These are phyloP conservation scores for Tetraneura akinire DNA, from an alignment of 1,140 invertebrate genomes.

Conservation along the genomic window DNA sequence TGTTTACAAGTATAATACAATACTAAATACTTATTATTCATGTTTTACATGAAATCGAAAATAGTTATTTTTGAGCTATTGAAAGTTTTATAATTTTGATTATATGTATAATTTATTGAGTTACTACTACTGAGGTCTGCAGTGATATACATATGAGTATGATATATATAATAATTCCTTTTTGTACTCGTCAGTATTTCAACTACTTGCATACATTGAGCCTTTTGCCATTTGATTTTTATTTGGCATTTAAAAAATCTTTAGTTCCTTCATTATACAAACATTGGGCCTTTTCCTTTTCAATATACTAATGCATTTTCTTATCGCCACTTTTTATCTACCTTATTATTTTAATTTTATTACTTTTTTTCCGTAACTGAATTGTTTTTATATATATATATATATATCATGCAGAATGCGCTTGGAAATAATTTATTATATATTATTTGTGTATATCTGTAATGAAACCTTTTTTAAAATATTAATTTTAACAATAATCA, in stretches of 20 bases:
- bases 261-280: conserved; percentile 46
- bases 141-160: not conserved
- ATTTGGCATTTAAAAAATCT: conserved; percentile 47
- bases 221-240: conserved; percentile 45
- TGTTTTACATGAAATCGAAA: conserved; percentile 45
- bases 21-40: conserved; percentile 28
- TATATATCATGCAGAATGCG: not conserved
- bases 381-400: conserved; percentile 11
- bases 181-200: conserved; percentile 44
- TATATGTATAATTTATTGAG: conserved; percentile 31
- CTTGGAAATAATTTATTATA: conserved; percentile 37
- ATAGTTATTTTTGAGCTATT: conserved; percentile 34
- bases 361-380: conserved; percentile 13
- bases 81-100: conserved; percentile 27
- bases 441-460: conserved; percentile 7
- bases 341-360: conserved; percentile 47
- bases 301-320: conserved; percentile 34
- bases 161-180: conserved; percentile 16
- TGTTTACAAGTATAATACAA: not conserved
- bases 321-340: conserved; percentile 42
- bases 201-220: conserved; percentile 48
- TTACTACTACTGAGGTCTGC: conserved; percentile 12
- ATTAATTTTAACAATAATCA: conserved; percentile 49
- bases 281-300: conserved; percentile 44
- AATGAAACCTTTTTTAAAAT: conserved; percentile 15